phyloP scores from a whole-genome alignment of 2,797 vertebrate genomes.

The Pogonophryne albipinna region DNA sequence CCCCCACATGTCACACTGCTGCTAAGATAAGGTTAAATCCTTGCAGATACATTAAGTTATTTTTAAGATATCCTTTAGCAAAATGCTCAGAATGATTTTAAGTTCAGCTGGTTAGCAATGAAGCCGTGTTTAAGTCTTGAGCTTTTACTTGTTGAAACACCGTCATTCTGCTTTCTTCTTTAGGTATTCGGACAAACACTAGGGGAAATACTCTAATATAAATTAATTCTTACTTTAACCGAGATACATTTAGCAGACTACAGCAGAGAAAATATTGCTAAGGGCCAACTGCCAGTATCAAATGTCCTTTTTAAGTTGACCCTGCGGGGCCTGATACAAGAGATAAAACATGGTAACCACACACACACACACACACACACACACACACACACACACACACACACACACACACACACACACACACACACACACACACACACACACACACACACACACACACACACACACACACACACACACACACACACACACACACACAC shows the following conservation, averaged over 20 bases:
- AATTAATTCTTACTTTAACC: slow-evolving; percentile 48
- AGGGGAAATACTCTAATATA: background rate
- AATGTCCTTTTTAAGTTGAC: slow-evolving; percentile 13
- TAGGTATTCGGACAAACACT: too few species aligned
- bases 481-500: slow-evolving; percentile 40
- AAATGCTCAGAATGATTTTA: too few species aligned
- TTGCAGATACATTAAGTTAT: too few species aligned
- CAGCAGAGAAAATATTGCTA: slow-evolving; percentile 29
- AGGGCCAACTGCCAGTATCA: slow-evolving; percentile 16
- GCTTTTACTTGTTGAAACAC: too few species aligned
- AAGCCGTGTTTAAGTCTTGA: too few species aligned
- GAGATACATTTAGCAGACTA: slow-evolving; percentile 31
- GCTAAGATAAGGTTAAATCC: too few species aligned
- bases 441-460: slow-evolving; percentile 40
- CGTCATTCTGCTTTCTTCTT: too few species aligned
- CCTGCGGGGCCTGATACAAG: slow-evolving; percentile 25
- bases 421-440: slow-evolving; percentile 40
- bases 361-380: slow-evolving; percentile 43
- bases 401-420: slow-evolving; percentile 38
- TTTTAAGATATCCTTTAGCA: too few species aligned
- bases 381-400: too few species aligned
- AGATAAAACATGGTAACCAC: slow-evolving; percentile 18
- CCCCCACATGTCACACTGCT: too few species aligned
- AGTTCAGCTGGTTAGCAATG: too few species aligned
- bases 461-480: slow-evolving; percentile 40